Percentiles rank a stretch among this genome's conserved stretches.
Evolutionary conservation across 2,797 vertebrate genomes (phyloP).

Genomic region (Bradypodion ventrale): DNA sequence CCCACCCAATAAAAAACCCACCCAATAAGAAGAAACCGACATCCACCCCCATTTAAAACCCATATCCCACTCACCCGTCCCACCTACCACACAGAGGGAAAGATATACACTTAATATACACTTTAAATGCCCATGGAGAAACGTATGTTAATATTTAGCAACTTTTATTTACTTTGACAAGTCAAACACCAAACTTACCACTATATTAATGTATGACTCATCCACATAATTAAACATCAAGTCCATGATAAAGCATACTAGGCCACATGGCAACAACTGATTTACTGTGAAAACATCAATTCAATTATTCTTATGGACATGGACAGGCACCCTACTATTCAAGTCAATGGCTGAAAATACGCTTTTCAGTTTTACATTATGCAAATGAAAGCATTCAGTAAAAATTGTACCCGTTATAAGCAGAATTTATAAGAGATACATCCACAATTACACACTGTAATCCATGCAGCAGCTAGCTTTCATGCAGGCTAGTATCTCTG

Average conservation of each 20-base stretch:
- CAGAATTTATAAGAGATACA: slow-evolving; percentile 7
- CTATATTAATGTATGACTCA: not conserved
- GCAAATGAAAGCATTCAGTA: slow-evolving; percentile 12
- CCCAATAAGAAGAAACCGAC: too few relatives aligned
- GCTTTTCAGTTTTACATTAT: slow-evolving; percentile 23
- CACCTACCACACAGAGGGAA: too few relatives aligned
- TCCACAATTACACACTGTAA: slow-evolving; percentile 22
- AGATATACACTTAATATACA: too few relatives aligned
- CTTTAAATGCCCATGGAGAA: not conserved
- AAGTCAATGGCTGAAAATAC: not conserved
- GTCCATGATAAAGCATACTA: not conserved
- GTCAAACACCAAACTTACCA: not conserved
- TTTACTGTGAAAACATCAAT: not conserved
- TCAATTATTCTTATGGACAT: not conserved
- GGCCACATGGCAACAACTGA: not conserved
- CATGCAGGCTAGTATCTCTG: not conserved
- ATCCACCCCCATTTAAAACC: too few relatives aligned
- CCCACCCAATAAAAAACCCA: too few relatives aligned
- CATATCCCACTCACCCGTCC: too few relatives aligned
- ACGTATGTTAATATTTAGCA: not conserved
- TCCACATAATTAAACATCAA: not conserved
- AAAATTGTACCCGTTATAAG: not conserved
- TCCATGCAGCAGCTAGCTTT: not conserved
- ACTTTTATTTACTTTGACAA: not conserved
- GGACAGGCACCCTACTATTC: not conserved